Conservation (phyloP, 1,140 invertebrate genomes). For the Hylaeus anthracinus region DNA sequence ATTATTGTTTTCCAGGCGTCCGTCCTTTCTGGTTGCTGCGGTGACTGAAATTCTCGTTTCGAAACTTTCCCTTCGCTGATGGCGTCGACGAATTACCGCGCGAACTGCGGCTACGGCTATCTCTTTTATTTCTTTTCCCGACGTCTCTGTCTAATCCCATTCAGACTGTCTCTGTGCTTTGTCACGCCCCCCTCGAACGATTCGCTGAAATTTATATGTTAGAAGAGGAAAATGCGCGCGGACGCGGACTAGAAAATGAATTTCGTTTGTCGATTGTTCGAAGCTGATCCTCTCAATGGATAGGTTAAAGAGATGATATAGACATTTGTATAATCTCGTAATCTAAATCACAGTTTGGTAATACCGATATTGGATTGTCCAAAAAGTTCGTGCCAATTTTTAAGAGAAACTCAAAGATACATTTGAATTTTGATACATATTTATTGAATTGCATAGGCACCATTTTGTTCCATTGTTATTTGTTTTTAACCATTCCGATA, state of each 20-base stretch:
- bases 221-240: not conserved
- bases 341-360: no score
- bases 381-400: no score
- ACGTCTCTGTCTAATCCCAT: conserved; percentile 24
- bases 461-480: no score
- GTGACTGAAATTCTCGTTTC: conserved; percentile 65
- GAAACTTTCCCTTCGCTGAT: conserved; percentile 55
- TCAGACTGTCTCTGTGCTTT: not conserved
- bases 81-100: conserved; percentile 40
- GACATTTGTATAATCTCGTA: no score
- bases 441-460: no score
- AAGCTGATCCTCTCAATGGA: not conserved
- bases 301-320: no score
- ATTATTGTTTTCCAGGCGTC: conserved; percentile 77
- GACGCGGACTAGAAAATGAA: not conserved
- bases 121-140: conserved; percentile 6
- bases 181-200: not conserved
- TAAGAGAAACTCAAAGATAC: no score
- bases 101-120: conserved; percentile 10
- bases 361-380: no score
- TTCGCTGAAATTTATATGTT: conserved; percentile 12
- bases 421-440: no score
- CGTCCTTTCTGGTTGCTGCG: conserved; percentile 65
- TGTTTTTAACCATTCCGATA: no score
- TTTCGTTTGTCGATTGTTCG: not conserved